A percentile compares a stretch with the other conserved stretches of the same genome.
Evolutionary conservation across 1,140 invertebrate species (phyloP).

Genomic region (Portunus trituberculatus): DNA sequence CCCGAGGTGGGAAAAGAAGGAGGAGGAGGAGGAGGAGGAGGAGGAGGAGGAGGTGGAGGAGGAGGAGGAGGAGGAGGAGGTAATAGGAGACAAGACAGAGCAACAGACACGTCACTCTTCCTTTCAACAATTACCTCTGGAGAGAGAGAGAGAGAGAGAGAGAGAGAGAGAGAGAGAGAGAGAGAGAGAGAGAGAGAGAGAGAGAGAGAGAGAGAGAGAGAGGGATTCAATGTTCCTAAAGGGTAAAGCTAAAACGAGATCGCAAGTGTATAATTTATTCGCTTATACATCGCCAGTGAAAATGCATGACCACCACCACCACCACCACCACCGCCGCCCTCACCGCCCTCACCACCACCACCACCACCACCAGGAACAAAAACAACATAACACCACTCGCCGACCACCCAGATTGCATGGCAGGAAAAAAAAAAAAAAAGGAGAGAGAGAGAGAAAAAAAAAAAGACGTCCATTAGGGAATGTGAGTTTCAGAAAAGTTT

Average conservation of each 20-base stretch:
- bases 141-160: background rate
- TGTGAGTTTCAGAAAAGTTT: background rate
- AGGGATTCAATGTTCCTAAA: background rate
- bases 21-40: conserved; percentile 15
- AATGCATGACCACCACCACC: background rate
- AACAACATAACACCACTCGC: background rate
- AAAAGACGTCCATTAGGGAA: background rate
- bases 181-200: conserved; percentile 20
- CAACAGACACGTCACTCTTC: background rate
- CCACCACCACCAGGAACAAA: background rate
- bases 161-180: conserved; percentile 20
- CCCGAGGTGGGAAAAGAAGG: background rate
- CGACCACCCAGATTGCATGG: background rate
- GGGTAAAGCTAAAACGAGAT: background rate
- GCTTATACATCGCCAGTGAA: background rate
- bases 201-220: conserved; percentile 20
- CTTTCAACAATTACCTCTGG: background rate
- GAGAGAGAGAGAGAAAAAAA: background rate
- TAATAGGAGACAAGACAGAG: background rate
- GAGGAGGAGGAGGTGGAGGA: conserved; percentile 7
- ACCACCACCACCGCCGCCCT: background rate
- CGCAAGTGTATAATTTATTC: background rate
- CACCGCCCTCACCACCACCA: background rate
- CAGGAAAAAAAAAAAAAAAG: background rate
- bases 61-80: background rate